A percentile compares a stretch with the other conserved stretches of the same genome.
Evolutionary conservation across 2,888 invertebrate species (phyloP).

Genomic region (Eilema griseolum): DNA sequence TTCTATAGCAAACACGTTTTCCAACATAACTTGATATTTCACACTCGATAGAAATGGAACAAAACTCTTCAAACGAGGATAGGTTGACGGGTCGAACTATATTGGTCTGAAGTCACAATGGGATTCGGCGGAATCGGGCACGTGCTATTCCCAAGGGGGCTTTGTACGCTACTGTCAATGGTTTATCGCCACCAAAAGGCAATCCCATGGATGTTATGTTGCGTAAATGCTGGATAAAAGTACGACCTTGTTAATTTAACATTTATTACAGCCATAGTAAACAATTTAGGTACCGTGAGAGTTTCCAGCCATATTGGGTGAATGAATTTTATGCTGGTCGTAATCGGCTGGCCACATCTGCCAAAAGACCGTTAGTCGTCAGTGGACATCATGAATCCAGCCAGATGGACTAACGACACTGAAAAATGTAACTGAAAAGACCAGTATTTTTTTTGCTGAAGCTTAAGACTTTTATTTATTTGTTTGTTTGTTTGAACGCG

Average conservation of each 20-base stretch:
- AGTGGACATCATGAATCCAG: too few relatives aligned
- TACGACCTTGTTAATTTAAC: constrained; percentile 17
- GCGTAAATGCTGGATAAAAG: constrained; percentile 27
- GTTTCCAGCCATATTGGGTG: background rate
- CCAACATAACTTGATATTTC: constrained; percentile 57
- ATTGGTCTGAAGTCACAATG: constrained; percentile 60
- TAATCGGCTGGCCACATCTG: background rate
- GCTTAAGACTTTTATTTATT: too few relatives aligned
- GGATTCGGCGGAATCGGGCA: constrained; percentile 56
- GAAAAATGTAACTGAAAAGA: background rate
- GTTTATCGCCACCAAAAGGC: constrained; percentile 57
- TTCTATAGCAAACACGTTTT: constrained; percentile 51
- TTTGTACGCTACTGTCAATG: constrained; percentile 49
- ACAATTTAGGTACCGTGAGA: constrained; percentile 13
- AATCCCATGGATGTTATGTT: constrained; percentile 31
- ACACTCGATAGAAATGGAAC: constrained; percentile 15
- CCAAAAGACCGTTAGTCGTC: background rate
- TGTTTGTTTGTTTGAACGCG: too few relatives aligned
- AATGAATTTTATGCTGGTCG: background rate
- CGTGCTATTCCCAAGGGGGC: constrained; percentile 67
- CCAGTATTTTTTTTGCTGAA: too few relatives aligned
- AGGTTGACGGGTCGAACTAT: constrained; percentile 44
- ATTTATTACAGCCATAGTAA: background rate
- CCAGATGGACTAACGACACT: background rate
- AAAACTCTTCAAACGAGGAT: background rate